These are phyloP conservation scores for Alosa alosa DNA, from an alignment of 2,113 vertebrate species.

Conservation along the genomic window DNA sequence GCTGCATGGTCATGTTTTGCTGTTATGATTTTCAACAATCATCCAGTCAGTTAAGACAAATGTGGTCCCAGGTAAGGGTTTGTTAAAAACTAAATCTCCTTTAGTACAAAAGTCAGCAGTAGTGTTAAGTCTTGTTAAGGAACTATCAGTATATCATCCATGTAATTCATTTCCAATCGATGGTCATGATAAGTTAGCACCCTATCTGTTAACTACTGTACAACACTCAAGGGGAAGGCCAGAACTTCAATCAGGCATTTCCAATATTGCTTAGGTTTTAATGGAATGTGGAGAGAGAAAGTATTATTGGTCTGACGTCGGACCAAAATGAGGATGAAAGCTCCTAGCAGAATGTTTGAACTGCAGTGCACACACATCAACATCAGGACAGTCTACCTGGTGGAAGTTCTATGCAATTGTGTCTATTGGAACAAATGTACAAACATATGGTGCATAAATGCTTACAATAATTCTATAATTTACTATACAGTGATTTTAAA, in stretches of 20 bases:
- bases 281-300: not conserved
- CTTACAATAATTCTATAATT: constrained; percentile 57
- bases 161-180: not conserved
- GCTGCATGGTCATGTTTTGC: not conserved
- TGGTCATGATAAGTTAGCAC: not conserved
- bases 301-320: not conserved
- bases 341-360: not conserved
- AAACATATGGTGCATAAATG: constrained; percentile 39
- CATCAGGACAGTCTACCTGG: not conserved
- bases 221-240: not conserved
- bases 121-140: not conserved
- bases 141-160: not conserved
- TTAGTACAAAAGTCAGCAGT: not conserved
- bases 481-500: constrained; percentile 71
- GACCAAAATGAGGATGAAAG: not conserved
- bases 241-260: not conserved
- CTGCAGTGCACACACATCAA: not conserved
- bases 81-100: not conserved
- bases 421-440: constrained; percentile 27
- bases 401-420: constrained; percentile 10
- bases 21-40: not conserved
- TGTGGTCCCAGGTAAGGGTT: not conserved
- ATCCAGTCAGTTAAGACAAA: not conserved
- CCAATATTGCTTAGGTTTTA: not conserved
- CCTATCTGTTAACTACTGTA: not conserved